Evolutionary conservation across 2,113 vertebrate genomes (phyloP).

Genomic region (Dendropsophus ebraccatus): DNA sequence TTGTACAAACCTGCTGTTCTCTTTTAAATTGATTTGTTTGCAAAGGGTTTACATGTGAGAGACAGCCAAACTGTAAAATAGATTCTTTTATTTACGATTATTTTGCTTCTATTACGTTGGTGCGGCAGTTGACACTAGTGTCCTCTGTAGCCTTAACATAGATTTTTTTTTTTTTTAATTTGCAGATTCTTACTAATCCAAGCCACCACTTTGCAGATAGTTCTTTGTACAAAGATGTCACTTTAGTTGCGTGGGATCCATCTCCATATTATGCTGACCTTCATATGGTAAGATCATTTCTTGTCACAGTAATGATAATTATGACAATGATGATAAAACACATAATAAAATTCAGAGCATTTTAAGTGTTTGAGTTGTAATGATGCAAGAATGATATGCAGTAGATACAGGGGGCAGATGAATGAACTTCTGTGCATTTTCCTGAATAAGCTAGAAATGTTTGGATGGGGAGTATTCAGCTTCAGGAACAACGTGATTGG

Average conservation of each 20-base stretch:
- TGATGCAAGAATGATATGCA: too few relatives aligned
- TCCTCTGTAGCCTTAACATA: background rate
- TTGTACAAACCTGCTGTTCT: too few relatives aligned
- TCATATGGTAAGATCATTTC: constrained; percentile 79
- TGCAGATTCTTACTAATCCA: constrained; percentile 92
- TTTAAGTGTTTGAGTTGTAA: too few relatives aligned
- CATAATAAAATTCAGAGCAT: too few relatives aligned
- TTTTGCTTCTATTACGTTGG: background rate
- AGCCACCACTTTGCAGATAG: constrained; percentile 86
- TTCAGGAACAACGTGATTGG: too few relatives aligned
- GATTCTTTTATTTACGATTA: too few relatives aligned
- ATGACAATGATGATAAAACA: background rate
- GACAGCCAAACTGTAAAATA: background rate
- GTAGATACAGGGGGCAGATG: too few relatives aligned
- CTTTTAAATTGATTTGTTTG: too few relatives aligned
- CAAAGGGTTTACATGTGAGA: background rate
- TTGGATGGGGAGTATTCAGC: too few relatives aligned
- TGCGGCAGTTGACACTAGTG: background rate
- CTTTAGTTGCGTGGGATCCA: constrained; percentile 95
- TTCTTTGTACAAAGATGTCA: constrained; percentile 91
- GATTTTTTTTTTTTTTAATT: constrained; percentile 44
- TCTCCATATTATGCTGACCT: constrained; percentile 91
- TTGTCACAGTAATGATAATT: background rate
- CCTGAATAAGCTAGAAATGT: too few relatives aligned
- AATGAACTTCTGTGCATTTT: too few relatives aligned